phyloP scores from a whole-genome alignment of 2,113 vertebrate genomes.

The Onychostruthus taczanowskii region DNA sequence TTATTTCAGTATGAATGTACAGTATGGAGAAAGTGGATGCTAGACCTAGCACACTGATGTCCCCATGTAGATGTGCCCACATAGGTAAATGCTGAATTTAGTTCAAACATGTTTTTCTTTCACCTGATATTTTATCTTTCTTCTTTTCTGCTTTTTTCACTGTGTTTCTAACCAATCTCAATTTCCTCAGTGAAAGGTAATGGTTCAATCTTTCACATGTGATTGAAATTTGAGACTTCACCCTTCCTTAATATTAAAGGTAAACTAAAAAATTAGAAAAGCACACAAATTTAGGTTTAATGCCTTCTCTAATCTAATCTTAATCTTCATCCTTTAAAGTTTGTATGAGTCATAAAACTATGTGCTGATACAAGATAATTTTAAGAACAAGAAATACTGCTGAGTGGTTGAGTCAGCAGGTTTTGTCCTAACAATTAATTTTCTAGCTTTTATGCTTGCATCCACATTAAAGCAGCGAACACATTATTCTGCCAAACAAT shows the following conservation, averaged over 20 bases:
- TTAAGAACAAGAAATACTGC: background rate
- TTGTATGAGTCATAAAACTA: background rate
- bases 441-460: background rate
- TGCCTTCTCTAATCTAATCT: background rate
- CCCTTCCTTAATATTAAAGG: background rate
- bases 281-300: background rate
- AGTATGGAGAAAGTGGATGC: background rate
- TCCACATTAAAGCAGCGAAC: background rate
- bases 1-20: background rate
- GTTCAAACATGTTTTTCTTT: background rate
- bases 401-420: background rate
- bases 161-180: accelerated
- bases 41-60: background rate
- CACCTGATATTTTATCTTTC: background rate
- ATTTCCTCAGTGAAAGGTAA: background rate
- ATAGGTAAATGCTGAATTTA: background rate
- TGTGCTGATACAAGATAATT: background rate
- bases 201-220: background rate
- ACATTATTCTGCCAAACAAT: background rate
- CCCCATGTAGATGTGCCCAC: background rate
- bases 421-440: background rate
- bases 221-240: background rate
- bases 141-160: background rate
- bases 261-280: background rate
- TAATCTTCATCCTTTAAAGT: background rate